Conservation (phyloP, 2,113 vertebrate genomes). For the Cebidichthys violaceus region DNA sequence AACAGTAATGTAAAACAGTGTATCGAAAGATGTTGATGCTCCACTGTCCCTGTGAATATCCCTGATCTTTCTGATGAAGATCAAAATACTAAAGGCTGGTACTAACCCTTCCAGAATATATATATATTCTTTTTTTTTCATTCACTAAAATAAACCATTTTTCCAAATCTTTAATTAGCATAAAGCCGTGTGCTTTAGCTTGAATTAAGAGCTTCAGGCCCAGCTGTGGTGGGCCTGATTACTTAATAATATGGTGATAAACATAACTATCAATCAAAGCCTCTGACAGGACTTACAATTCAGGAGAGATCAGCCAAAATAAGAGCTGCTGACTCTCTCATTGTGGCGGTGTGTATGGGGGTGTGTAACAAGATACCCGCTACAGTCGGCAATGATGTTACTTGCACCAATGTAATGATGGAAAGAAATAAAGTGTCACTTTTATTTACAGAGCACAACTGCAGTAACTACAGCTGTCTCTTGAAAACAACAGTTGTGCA, state of each 20-base stretch:
- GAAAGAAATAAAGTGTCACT: constrained; percentile 67
- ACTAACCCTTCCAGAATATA: constrained; percentile 54
- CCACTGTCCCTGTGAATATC: constrained; percentile 8
- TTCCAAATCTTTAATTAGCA: constrained; percentile 81
- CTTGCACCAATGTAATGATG: constrained; percentile 61
- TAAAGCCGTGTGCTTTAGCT: constrained; percentile 74
- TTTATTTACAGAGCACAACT: constrained; percentile 73
- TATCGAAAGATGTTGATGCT: neutral
- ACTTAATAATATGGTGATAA: constrained; percentile 86
- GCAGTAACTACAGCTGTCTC: constrained; percentile 56
- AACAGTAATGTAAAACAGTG: constrained; percentile 1
- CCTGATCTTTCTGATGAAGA: constrained; percentile 24
- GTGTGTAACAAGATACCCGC: constrained; percentile 64
- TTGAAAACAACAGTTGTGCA: constrained; percentile 67
- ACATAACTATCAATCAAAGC: constrained; percentile 83
- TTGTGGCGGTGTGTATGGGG: constrained; percentile 68
- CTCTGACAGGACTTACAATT: constrained; percentile 80
- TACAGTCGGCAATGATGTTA: constrained; percentile 63
- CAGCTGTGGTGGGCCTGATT: constrained; percentile 82
- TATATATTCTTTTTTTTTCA: constrained; percentile 51
- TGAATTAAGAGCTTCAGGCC: constrained; percentile 80
- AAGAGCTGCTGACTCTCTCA: constrained; percentile 79
- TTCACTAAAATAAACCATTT: constrained; percentile 80
- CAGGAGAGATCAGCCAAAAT: constrained; percentile 77
- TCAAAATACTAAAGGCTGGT: constrained; percentile 31